phyloP scores from a whole-genome alignment of 2,888 invertebrate species.

The Ptilodon capucinus region DNA sequence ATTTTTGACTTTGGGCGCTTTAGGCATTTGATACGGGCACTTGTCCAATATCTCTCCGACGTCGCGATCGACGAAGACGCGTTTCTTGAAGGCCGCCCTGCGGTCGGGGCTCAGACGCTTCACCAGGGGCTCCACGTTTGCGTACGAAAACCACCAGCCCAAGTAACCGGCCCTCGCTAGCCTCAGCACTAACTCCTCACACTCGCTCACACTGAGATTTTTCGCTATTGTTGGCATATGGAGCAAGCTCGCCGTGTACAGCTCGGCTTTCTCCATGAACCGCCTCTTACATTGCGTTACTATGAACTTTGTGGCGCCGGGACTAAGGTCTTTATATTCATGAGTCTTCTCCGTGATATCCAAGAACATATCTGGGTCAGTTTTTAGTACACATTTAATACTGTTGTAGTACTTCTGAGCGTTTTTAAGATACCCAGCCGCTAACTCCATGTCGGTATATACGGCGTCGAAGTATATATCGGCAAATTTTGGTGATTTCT shows the following conservation, averaged over 20 bases:
- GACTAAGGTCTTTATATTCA: slow-evolving; percentile 12
- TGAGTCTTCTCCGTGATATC: slow-evolving; percentile 28
- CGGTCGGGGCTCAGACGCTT: slow-evolving; percentile 30
- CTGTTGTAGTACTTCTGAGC: slow-evolving; percentile 10
- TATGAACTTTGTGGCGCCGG: slow-evolving; percentile 26
- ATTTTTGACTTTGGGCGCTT: slow-evolving; percentile 6
- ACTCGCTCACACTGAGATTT: slow-evolving; percentile 25
- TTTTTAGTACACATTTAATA: slow-evolving; percentile 19
- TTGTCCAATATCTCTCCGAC: slow-evolving; percentile 22
- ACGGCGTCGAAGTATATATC: slow-evolving; percentile 25
- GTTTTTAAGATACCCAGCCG: slow-evolving; percentile 9
- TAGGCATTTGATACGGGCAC: slow-evolving; percentile 41
- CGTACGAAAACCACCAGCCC: slow-evolving; percentile 24
- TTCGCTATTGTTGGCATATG: slow-evolving; percentile 26
- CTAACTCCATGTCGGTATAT: slow-evolving; percentile 6
- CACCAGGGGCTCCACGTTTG: slow-evolving; percentile 32
- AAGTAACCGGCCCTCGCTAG: slow-evolving; percentile 32
- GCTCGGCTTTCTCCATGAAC: slow-evolving; percentile 31
- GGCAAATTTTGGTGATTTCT: slow-evolving; percentile 18
- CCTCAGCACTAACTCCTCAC: slow-evolving; percentile 26
- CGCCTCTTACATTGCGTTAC: slow-evolving; percentile 27
- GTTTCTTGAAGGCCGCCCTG: slow-evolving; percentile 29
- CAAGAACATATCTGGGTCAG: slow-evolving; percentile 24
- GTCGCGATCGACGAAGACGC: slow-evolving; percentile 39
- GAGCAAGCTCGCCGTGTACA: slow-evolving; percentile 31